A percentile compares a stretch with the other conserved stretches of the same genome.
phyloP scores from a whole-genome alignment of 2,797 vertebrate genomes.

The Scolopax bukidnonensis region DNA sequence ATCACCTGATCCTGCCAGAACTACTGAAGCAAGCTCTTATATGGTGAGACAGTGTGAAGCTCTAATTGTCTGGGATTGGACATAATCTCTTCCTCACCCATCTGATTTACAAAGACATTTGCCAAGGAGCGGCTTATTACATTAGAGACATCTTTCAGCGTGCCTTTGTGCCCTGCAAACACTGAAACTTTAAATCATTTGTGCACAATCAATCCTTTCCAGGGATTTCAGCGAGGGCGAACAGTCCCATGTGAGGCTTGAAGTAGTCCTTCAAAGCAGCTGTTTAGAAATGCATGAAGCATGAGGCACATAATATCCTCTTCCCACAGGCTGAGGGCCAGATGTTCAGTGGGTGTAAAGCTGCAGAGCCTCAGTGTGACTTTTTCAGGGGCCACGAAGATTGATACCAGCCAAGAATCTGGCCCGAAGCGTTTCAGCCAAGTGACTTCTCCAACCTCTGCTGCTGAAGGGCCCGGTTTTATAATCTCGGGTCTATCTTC shows the following conservation, averaged over 20 bases:
- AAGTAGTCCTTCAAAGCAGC: constrained; percentile 31
- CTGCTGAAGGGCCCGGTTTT: not conserved
- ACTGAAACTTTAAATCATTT: not conserved
- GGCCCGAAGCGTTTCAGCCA: not conserved
- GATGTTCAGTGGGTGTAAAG: constrained; percentile 57
- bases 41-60: not conserved
- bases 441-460: not conserved
- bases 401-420: constrained; percentile 1
- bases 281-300: constrained; percentile 27
- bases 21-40: not conserved
- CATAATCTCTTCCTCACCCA: constrained; percentile 33
- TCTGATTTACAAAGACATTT: constrained; percentile 24
- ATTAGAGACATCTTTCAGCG: not conserved
- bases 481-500: not conserved
- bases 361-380: not conserved
- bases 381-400: not conserved
- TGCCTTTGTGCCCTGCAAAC: not conserved
- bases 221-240: not conserved
- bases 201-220: not conserved
- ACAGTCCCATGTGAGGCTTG: not conserved
- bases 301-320: constrained; percentile 20
- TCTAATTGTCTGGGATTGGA: not conserved
- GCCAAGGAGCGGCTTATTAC: not conserved
- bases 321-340: constrained; percentile 56
- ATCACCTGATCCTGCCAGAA: constrained; percentile 35